A percentile compares a stretch with the other conserved stretches of the same genome.
phyloP scores from a whole-genome alignment of 2,888 invertebrate genomes.

The Coenonympha glycerion region DNA sequence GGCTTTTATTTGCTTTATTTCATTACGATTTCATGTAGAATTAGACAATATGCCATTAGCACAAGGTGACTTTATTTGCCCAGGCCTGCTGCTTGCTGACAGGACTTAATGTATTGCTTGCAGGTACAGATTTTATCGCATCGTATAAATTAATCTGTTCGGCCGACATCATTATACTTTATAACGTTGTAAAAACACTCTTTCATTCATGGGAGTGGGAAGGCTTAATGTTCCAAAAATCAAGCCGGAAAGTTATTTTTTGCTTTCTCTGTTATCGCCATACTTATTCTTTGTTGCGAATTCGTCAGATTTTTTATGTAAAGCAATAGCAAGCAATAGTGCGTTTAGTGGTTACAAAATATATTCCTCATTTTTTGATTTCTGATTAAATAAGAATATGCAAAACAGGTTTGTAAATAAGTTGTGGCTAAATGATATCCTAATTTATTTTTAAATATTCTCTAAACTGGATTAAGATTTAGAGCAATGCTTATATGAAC shows the following conservation, averaged over 20 bases:
- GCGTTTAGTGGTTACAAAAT: too few species aligned
- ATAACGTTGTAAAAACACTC: constrained; percentile 25
- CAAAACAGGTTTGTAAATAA: too few species aligned
- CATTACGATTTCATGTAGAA: neutral
- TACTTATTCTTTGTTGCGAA: constrained; percentile 1
- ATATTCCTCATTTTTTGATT: neutral
- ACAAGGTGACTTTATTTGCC: constrained; percentile 11
- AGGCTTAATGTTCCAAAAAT: constrained; percentile 20
- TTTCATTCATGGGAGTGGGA: constrained; percentile 21
- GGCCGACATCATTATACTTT: constrained; percentile 24
- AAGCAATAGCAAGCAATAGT: too few species aligned
- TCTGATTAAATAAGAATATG: neutral
- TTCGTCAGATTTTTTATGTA: neutral
- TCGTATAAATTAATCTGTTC: constrained; percentile 28
- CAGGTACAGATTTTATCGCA: constrained; percentile 25
- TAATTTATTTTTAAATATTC: too few species aligned
- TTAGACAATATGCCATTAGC: neutral
- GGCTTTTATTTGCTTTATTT: neutral
- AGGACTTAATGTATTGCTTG: constrained; percentile 19
- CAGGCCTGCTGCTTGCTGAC: constrained; percentile 14
- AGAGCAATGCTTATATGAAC: neutral
- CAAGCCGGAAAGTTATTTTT: constrained; percentile 14
- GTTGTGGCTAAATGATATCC: too few species aligned
- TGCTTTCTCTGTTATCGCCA: constrained; percentile 9
- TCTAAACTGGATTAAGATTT: neutral